phyloP scores from a whole-genome alignment of 2,888 invertebrate genomes.

The Hedya salicella region DNA sequence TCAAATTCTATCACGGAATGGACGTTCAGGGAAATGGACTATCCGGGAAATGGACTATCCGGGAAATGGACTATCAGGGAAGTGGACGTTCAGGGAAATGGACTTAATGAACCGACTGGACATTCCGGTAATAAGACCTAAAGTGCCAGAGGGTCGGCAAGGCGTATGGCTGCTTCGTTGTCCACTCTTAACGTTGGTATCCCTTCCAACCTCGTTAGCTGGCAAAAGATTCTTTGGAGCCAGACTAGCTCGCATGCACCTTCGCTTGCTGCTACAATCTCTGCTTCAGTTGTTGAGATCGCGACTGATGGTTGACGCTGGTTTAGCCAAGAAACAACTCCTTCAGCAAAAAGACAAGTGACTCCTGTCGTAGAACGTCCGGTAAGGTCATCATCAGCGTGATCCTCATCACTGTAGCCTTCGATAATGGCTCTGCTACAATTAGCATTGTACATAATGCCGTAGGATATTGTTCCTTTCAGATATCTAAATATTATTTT shows the following conservation, averaged over 20 bases:
- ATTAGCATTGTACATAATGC: too few species aligned
- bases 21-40: too few species aligned
- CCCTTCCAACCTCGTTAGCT: not conserved
- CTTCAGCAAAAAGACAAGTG: conserved; percentile 29
- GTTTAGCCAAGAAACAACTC: conserved; percentile 37
- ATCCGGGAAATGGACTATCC: too few species aligned
- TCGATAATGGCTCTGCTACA: too few species aligned
- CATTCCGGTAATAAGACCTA: too few species aligned
- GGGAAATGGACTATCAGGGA: too few species aligned
- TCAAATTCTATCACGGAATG: too few species aligned
- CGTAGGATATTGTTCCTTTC: not conserved
- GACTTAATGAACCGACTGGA: too few species aligned
- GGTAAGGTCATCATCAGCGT: conserved; percentile 24
- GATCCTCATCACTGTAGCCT: conserved; percentile 29
- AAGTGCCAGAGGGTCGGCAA: too few species aligned
- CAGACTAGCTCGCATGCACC: conserved; percentile 26
- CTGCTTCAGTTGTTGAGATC: conserved; percentile 37
- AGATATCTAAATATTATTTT: conserved; percentile 7
- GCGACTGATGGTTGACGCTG: conserved; percentile 25
- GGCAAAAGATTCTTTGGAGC: conserved; percentile 15
- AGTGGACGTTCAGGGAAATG: too few species aligned
- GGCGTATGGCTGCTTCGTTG: not conserved
- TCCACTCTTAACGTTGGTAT: not conserved
- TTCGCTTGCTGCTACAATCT: conserved; percentile 44
- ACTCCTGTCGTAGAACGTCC: conserved; percentile 33